These are phyloP conservation scores for Phymastichus coffea DNA, from an alignment of 1,140 invertebrate species.

Conservation along the genomic window DNA sequence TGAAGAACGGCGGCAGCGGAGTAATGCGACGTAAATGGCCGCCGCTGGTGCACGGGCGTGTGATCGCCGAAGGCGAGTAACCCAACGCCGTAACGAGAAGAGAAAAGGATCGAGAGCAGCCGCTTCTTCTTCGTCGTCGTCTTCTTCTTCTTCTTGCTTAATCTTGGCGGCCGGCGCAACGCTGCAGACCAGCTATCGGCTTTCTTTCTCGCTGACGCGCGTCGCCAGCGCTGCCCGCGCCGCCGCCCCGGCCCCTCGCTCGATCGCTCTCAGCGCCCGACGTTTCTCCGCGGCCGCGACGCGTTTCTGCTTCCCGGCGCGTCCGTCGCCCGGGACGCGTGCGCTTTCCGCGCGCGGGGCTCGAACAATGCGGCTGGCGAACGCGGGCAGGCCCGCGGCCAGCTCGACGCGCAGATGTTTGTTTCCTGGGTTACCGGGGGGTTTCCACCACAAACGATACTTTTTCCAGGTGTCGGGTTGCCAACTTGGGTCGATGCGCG, in stretches of 20 bases:
- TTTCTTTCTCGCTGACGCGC: too few relatives aligned
- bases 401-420: not conserved
- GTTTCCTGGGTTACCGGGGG: conserved; percentile 4
- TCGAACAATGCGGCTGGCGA: too few relatives aligned
- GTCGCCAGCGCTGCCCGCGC: too few relatives aligned
- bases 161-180: too few relatives aligned
- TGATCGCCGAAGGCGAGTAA: conserved; percentile 23
- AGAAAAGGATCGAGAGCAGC: conserved; percentile 4
- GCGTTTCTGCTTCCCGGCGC: not conserved
- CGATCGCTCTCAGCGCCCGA: not conserved
- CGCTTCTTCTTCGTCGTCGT: not conserved
- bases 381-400: too few relatives aligned
- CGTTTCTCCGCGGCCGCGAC: too few relatives aligned
- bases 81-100: conserved; percentile 21
- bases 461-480: conserved; percentile 8
- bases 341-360: not conserved
- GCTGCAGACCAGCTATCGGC: too few relatives aligned
- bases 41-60: not conserved
- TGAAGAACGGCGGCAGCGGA: not conserved
- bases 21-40: not conserved
- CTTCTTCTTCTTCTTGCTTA: not conserved
- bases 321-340: not conserved
- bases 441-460: not conserved
- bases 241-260: not conserved
- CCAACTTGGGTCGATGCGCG: too few relatives aligned